A percentile compares a stretch with the other conserved stretches of the same genome.
These are phyloP conservation scores for Patella ulyssiponensis DNA, from an alignment of 2,888 invertebrate species.

Conservation along the genomic window DNA sequence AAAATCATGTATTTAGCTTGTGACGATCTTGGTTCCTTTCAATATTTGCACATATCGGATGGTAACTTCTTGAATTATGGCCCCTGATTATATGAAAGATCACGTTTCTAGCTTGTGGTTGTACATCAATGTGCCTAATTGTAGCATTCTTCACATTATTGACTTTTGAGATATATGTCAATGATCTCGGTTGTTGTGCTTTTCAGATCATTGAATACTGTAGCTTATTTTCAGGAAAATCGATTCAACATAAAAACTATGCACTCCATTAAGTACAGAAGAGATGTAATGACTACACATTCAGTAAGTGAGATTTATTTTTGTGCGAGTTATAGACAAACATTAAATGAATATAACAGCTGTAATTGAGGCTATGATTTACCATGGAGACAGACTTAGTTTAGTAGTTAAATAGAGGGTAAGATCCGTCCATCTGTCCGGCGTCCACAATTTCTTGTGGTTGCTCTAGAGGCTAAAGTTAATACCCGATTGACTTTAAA, in stretches of 20 bases:
- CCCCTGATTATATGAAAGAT: no score
- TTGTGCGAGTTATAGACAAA: not conserved
- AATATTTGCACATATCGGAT: no score
- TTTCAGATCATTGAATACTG: no score
- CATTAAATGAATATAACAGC: not conserved
- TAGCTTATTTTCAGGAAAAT: constrained; percentile 55
- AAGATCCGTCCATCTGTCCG: no score
- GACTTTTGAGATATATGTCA: not conserved
- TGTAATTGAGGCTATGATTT: not conserved
- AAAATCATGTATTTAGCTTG: no score
- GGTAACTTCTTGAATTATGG: no score
- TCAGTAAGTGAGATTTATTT: constrained; percentile 33
- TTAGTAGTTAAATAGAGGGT: not conserved
- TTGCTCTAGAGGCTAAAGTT: no score
- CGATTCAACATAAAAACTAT: constrained; percentile 58
- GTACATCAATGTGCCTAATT: no score
- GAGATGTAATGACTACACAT: constrained; percentile 88
- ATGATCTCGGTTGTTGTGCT: not conserved
- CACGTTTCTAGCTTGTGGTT: no score
- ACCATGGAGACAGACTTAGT: not conserved
- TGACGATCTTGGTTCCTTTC: no score
- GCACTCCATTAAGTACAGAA: constrained; percentile 73
- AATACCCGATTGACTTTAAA: no score
- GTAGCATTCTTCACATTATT: not conserved
- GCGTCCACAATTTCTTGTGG: no score